A percentile compares a stretch with the other conserved stretches of the same genome.
Evolutionary conservation across 2,888 invertebrate species (phyloP).

Genomic region (Hypselothyrea guttata): DNA sequence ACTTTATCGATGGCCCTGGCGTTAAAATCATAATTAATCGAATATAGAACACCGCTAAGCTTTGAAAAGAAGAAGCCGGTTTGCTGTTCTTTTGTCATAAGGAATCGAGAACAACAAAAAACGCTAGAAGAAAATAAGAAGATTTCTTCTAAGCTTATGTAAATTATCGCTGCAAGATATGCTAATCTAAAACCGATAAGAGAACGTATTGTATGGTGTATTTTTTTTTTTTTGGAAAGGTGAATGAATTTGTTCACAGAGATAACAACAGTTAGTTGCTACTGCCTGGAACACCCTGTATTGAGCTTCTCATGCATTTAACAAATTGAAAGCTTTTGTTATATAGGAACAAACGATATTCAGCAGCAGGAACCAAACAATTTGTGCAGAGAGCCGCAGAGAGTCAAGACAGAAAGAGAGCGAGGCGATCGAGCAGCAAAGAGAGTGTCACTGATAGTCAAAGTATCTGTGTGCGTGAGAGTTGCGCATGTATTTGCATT

Average conservation of each 20-base stretch:
- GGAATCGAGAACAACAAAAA: conserved; percentile 35
- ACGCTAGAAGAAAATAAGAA: conserved; percentile 38
- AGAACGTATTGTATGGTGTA: too few species aligned
- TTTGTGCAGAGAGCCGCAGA: conserved; percentile 10
- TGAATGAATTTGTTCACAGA: conserved; percentile 61
- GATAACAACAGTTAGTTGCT: conserved; percentile 51
- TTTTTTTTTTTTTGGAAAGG: conserved; percentile 53
- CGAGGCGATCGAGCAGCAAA: conserved; percentile 32
- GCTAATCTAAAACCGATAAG: conserved; percentile 60
- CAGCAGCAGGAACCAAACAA: conserved; percentile 2
- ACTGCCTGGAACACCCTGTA: conserved; percentile 38
- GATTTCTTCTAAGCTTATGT: conserved; percentile 56
- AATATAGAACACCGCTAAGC: conserved; percentile 69
- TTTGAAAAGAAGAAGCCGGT: conserved; percentile 47
- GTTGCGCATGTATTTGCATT: conserved; percentile 49
- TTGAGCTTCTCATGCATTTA: too few species aligned
- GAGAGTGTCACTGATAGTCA: conserved; percentile 39
- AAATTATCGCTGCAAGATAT: conserved; percentile 52
- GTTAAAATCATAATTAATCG: conserved; percentile 67
- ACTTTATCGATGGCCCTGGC: too few species aligned
- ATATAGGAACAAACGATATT: conserved; percentile 49
- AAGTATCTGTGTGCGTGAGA: conserved; percentile 28
- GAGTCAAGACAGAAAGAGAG: conserved; percentile 4
- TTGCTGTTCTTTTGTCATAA: conserved; percentile 31
- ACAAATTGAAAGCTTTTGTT: conserved; percentile 44